phyloP scores from a whole-genome alignment of 2,113 vertebrate species.

The Corythornis vintsioides region DNA sequence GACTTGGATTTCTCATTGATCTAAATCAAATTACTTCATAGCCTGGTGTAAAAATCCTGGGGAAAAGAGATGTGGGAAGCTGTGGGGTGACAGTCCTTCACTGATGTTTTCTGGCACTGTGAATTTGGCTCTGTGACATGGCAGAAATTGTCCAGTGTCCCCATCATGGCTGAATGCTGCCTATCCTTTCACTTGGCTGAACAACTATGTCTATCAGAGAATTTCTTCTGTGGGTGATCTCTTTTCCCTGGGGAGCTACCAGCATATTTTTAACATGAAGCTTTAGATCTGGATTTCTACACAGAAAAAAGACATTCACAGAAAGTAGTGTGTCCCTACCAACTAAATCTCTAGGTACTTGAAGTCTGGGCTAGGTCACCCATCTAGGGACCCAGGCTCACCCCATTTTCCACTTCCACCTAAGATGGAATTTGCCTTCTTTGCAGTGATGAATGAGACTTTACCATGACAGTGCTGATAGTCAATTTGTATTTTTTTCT shows the following conservation, averaged over 20 bases:
- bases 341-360: not conserved
- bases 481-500: not conserved
- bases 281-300: not conserved
- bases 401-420: not conserved
- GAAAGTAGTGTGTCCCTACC: not conserved
- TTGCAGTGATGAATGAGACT: not conserved
- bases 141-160: not conserved
- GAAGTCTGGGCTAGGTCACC: not conserved
- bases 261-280: not conserved
- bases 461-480: not conserved
- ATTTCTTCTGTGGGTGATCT: not conserved
- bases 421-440: not conserved
- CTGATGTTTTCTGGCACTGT: fast-evolving
- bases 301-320: not conserved
- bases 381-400: not conserved
- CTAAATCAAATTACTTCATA: not conserved
- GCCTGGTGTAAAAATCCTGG: not conserved
- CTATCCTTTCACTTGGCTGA: not conserved
- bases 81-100: fast-evolving
- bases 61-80: not conserved
- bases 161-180: not conserved
- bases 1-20: not conserved
- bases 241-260: not conserved
- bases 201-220: not conserved
- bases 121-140: not conserved